Evolutionary conservation across 53 echinoderm and acorn worm species (phyloP), one percentile per base, ranked within the genome.

Genomic region (Holothuria leucospilota): DNA sequence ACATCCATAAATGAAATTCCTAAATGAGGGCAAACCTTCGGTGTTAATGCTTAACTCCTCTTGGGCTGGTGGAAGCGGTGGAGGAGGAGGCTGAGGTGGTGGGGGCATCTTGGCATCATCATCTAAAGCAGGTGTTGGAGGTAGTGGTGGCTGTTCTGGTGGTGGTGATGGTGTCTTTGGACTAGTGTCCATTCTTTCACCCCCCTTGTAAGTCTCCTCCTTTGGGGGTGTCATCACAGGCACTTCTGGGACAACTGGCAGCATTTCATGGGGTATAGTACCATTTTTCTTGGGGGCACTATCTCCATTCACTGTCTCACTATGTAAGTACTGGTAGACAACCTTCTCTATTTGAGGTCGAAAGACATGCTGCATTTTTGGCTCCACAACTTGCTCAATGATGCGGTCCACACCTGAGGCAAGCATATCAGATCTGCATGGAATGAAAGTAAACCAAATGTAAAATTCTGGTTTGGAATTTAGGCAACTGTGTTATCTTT

Each of bases 381-480:
- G 95, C 30, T 97, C 98, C 9, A 97, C 93, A n/a, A 95, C 95
- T 79, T 97, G 98, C 81, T 97, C 98, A 18, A 97, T 93, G 81
- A 95, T 90, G 84, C 98, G 72, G 51, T 97, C 98, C 2, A 97
- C 98, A 63, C 98, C 95, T 0, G 93, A 90, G 24, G 95, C 91
- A 69, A 97, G 87, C 95, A 97, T 95, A 71, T 97, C 98, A 24
- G 98, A 97, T 71, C 95, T 97, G 82, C 16, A 28, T 20, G 10
- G 16, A 56, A 16, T 56, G 16, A 56, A 56, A 56, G 24, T 38
- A 39, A 42, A 23, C 12, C 24, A 38, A 6, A 65, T 28, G 28
- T 65, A 6, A 65, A 65, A 26, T 65, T 9, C 2, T 26, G 65
- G 65, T 46, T 46, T 40, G 40, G 40, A 40, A 40, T 40, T 40